Conservation (phyloP, 2,888 invertebrate genomes). For the Morpho helenor region DNA sequence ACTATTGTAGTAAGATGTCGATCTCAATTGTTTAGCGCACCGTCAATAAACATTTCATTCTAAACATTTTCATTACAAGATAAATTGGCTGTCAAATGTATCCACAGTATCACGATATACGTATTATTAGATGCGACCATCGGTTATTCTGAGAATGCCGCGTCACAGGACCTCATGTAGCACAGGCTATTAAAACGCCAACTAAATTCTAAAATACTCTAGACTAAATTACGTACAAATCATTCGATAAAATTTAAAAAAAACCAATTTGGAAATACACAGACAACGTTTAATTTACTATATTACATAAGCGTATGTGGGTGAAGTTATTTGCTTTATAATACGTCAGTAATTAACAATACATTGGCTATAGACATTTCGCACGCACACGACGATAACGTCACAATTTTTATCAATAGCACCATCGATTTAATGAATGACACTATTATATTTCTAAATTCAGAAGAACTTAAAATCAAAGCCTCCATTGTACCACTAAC, state of each 20-base stretch:
- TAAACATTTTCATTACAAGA: not conserved
- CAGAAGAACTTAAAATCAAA: not conserved
- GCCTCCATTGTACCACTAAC: not conserved
- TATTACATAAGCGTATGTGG: not conserved
- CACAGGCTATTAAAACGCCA: constrained; percentile 18
- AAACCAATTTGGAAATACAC: too few relatives aligned
- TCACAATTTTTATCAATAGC: not conserved
- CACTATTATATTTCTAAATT: not conserved
- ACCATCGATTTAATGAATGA: not conserved
- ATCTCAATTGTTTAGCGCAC: not conserved
- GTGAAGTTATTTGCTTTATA: constrained; percentile 5
- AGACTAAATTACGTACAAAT: constrained; percentile 3
- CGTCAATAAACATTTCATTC: constrained; percentile 1
- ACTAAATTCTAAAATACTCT: constrained; percentile 17
- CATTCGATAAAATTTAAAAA: not conserved
- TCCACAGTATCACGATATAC: constrained; percentile 7
- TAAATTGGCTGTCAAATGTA: constrained; percentile 11
- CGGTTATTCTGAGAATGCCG: constrained; percentile 68
- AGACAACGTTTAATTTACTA: too few relatives aligned
- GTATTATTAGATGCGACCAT: constrained; percentile 67
- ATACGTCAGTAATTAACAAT: constrained; percentile 8
- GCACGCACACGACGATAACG: constrained; percentile 1
- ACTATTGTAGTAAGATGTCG: not conserved
- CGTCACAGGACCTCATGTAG: constrained; percentile 56
- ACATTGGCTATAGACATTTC: not conserved